phyloP scores from a whole-genome alignment of 92 coral and sea anemone species.

The Phymanthus crucifer region DNA sequence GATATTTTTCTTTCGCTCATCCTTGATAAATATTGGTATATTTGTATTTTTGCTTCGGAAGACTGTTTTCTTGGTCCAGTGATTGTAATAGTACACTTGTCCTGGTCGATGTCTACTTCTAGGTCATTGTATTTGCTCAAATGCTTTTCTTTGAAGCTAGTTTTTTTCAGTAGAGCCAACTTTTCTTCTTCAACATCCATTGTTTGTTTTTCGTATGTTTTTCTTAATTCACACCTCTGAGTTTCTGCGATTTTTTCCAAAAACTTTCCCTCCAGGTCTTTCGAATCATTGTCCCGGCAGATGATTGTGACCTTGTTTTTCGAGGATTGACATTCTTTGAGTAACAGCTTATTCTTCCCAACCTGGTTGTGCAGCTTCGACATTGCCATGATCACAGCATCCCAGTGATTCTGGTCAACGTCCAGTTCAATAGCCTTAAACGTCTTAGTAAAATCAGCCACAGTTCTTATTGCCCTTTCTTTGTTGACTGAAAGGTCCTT shows the following conservation, averaged over 20 bases:
- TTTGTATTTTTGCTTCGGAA: slow-evolving; percentile 51
- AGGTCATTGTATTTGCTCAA: slow-evolving; percentile 48
- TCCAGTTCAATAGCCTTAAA: slow-evolving; percentile 40
- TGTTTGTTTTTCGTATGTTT: slow-evolving; percentile 42
- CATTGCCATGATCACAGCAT: slow-evolving; percentile 41
- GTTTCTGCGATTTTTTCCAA: slow-evolving; percentile 32
- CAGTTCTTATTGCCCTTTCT: slow-evolving; percentile 13
- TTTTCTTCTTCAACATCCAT: slow-evolving; percentile 53
- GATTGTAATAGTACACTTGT: slow-evolving; percentile 50
- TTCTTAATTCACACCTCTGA: slow-evolving; percentile 50
- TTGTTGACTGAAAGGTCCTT: background rate
- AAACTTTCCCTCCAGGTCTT: slow-evolving; percentile 29
- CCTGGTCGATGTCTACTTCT: slow-evolving; percentile 50
- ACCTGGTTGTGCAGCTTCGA: slow-evolving; percentile 40
- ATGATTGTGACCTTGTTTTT: slow-evolving; percentile 33
- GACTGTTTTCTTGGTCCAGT: slow-evolving; percentile 75
- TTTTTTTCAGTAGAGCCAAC: slow-evolving; percentile 58
- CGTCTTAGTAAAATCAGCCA: slow-evolving; percentile 9
- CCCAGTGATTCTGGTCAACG: slow-evolving; percentile 46
- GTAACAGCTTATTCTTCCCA: slow-evolving; percentile 41
- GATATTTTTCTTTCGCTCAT: slow-evolving; percentile 48
- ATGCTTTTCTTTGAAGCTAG: slow-evolving; percentile 56
- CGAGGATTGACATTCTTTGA: slow-evolving; percentile 4
- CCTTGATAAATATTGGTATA: slow-evolving; percentile 37
- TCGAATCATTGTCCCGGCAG: slow-evolving; percentile 33